A percentile compares a stretch with the other conserved stretches of the same genome.
phyloP scores from a whole-genome alignment of 2,113 vertebrate genomes.

The Archocentrus centrarchus region DNA sequence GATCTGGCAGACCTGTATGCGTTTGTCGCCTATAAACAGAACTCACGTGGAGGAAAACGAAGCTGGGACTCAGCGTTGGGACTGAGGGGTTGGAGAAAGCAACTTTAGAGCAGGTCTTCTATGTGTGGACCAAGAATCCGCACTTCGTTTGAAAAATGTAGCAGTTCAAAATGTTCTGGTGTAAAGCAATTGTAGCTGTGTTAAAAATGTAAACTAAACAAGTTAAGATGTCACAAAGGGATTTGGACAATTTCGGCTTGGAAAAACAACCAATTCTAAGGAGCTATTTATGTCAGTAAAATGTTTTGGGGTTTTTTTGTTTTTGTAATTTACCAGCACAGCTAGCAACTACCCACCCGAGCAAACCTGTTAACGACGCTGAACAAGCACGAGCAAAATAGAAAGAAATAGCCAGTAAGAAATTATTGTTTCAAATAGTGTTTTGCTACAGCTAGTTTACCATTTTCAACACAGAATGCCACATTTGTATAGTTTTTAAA shows the following conservation, averaged over 20 bases:
- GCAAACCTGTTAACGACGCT: neutral
- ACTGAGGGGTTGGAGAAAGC: neutral
- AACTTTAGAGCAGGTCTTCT: conserved; percentile 35
- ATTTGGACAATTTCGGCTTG: neutral
- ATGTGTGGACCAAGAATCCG: neutral
- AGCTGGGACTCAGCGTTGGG: neutral
- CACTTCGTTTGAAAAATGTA: neutral
- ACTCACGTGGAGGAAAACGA: conserved; percentile 45
- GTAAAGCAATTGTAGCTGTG: fast-evolving
- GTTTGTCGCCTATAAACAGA: conserved; percentile 70
- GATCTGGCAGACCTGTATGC: conserved; percentile 53
- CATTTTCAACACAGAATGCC: fast-evolving
- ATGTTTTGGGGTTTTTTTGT: neutral
- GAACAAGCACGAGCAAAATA: neutral
- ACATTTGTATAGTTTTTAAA: neutral
- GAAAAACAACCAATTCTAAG: neutral
- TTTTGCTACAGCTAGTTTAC: fast-evolving
- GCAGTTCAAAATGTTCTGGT: fast-evolving
- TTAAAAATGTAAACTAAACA: fast-evolving
- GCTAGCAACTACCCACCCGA: neutral
- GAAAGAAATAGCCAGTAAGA: neutral
- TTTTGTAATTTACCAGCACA: neutral
- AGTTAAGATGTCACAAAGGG: fast-evolving
- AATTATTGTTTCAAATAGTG: neutral
- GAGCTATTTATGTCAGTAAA: fast-evolving